Evolutionary conservation across 2,888 invertebrate species (phyloP).

Genomic region (Embidobia sp.): DNA sequence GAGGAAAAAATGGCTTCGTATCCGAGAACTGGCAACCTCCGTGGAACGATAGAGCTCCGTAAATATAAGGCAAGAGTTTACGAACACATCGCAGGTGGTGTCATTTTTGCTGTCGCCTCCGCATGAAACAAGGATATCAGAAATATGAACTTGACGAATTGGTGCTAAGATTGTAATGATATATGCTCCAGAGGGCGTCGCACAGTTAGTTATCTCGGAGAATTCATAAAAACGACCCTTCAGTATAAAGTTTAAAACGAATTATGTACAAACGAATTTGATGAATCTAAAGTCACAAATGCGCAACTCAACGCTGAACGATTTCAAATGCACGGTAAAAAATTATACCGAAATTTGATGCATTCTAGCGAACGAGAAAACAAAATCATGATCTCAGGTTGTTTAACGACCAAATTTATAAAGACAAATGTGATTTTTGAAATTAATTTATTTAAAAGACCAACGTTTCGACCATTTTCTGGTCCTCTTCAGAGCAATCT

Average conservation of each 20-base stretch:
- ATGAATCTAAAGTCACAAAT: neutral
- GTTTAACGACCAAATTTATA: no score
- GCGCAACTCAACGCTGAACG: neutral
- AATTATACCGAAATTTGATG: no score
- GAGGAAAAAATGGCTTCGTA: slow-evolving; percentile 40
- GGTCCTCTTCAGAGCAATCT: no score
- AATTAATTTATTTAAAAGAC: no score
- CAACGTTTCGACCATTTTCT: no score
- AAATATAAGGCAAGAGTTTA: slow-evolving; percentile 38
- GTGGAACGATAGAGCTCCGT: slow-evolving; percentile 10
- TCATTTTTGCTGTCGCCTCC: slow-evolving; percentile 26
- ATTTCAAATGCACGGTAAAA: no score
- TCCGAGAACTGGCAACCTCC: slow-evolving; percentile 39
- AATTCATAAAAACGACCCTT: slow-evolving; percentile 7
- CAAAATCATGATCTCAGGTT: no score
- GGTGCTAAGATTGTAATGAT: no score
- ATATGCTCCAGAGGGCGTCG: no score
- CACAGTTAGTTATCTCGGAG: neutral
- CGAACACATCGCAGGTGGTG: slow-evolving; percentile 26
- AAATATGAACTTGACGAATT: slow-evolving; percentile 19
- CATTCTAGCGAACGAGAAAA: no score
- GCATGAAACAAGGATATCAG: slow-evolving; percentile 24
- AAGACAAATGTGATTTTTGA: no score
- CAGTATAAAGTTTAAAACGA: slow-evolving; percentile 5
- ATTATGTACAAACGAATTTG: no score